A percentile compares a stretch with the other conserved stretches of the same genome.
Conservation (phyloP, 2,888 invertebrate genomes). For the Cyclophora punctaria region DNA sequence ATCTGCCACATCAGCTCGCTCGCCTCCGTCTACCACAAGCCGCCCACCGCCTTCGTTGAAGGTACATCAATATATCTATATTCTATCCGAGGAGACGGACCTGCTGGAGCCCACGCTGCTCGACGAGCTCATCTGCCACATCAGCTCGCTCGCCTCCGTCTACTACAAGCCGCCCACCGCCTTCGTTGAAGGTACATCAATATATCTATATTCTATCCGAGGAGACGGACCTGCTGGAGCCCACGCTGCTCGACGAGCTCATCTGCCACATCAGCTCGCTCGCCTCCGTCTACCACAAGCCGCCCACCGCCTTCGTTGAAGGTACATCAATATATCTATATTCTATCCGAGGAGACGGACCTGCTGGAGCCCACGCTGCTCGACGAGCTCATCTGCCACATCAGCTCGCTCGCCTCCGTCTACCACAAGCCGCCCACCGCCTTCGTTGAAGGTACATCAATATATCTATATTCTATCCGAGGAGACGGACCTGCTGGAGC, state of each 20-base stretch:
- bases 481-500: slow-evolving; percentile 98
- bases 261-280: slow-evolving; percentile 99
- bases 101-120: slow-evolving; percentile 96
- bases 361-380: slow-evolving; percentile 96
- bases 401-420: slow-evolving; percentile 97
- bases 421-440: slow-evolving; percentile 99
- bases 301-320: slow-evolving; percentile 98
- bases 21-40: slow-evolving; percentile 99
- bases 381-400: slow-evolving; percentile 99
- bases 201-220: no score
- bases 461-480: no score
- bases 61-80: no score
- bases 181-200: slow-evolving; percentile 97
- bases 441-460: slow-evolving; percentile 97
- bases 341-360: slow-evolving; percentile 99
- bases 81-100: slow-evolving; percentile 99
- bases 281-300: slow-evolving; percentile 99
- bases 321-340: no score
- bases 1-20: slow-evolving; percentile 99
- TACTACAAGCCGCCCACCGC: slow-evolving; percentile 99
- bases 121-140: slow-evolving; percentile 99
- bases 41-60: slow-evolving; percentile 98
- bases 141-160: slow-evolving; percentile 97
- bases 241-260: slow-evolving; percentile 96
- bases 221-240: slow-evolving; percentile 98